Base-by-base conservation (phyloP, 2,888 invertebrate genomes). In the Cantharis nigra region DNA sequence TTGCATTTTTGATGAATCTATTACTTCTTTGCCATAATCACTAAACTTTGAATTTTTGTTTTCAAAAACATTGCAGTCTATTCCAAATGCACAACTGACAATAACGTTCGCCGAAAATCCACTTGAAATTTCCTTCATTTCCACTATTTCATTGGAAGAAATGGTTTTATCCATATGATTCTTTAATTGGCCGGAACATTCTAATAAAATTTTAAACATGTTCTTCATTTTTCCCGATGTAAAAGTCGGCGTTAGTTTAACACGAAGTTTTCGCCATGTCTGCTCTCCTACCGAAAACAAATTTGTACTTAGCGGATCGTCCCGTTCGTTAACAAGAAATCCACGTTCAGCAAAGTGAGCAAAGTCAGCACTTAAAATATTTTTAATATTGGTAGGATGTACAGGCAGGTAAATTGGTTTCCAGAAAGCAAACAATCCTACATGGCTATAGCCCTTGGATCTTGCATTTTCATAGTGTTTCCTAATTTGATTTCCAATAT, bases 331-430 rank as follows among this genome's bases (percentile, higher is more conserved):
- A 18, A 85, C 87, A 81, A 91, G 91, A 14, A 90, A 85, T 0
- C 92, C 92, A 69, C 92, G 91, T 74, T 92, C 91, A 83, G 90
- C 90, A 78, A 93, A 93, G 83, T 91, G 86, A 5, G 87, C 87
- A 79, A 92, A 93, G 81, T 93, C 92, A 79, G 89, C 91, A 49
- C 90, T 89, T 81, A 92, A 83, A 20, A 93, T 87, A 64, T 89
- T 88, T 74, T 83, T 83, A 14, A 83, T 69, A 7, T 73, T 75
- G 11, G 82, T 78, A 2, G 75, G 67, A 69, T 82, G 78, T 1
- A 79, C 33, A 0, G 80, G 78, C 2, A 83, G 3, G 63, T 80
- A 82, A 7, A 76, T 70, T 0, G 82, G 65, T 18, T 67, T 67
- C 16, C 18, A 26, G 71, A 49, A 23, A 49, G 70, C 33, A n/a